Conservation (phyloP, 2,888 invertebrate species). For the Chaitophorus viminalis region DNA sequence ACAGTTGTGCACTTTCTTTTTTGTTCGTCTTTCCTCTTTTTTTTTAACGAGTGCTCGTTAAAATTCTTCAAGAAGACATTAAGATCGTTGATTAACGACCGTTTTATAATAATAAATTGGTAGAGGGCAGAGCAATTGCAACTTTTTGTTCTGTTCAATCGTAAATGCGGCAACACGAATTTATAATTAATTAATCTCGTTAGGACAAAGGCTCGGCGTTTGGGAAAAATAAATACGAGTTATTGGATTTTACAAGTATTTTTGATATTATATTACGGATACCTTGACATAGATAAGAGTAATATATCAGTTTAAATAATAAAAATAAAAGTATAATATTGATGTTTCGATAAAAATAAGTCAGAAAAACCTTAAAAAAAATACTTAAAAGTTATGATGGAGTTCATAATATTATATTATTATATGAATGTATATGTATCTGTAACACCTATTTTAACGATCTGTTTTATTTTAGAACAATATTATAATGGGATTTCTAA, state of each 20-base stretch:
- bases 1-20: constrained; percentile 54
- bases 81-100: constrained; percentile 60
- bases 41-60: constrained; percentile 59
- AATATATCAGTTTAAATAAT: not conserved
- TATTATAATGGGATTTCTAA: too few relatives aligned
- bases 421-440: too few relatives aligned
- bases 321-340: not conserved
- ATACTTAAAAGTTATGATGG: not conserved
- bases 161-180: constrained; percentile 46
- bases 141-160: constrained; percentile 54
- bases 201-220: constrained; percentile 2
- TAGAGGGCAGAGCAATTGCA: constrained; percentile 7
- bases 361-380: not conserved
- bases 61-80: constrained; percentile 60
- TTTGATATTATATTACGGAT: not conserved
- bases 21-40: not conserved
- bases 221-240: constrained; percentile 2
- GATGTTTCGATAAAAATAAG: not conserved
- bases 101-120: constrained; percentile 61
- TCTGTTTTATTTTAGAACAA: too few relatives aligned
- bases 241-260: not conserved
- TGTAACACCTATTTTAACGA: too few relatives aligned
- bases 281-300: not conserved
- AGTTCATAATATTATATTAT: too few relatives aligned
- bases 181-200: constrained; percentile 61